Conservation (phyloP, 2,888 invertebrate species). For the Pseudoips prasinana region DNA sequence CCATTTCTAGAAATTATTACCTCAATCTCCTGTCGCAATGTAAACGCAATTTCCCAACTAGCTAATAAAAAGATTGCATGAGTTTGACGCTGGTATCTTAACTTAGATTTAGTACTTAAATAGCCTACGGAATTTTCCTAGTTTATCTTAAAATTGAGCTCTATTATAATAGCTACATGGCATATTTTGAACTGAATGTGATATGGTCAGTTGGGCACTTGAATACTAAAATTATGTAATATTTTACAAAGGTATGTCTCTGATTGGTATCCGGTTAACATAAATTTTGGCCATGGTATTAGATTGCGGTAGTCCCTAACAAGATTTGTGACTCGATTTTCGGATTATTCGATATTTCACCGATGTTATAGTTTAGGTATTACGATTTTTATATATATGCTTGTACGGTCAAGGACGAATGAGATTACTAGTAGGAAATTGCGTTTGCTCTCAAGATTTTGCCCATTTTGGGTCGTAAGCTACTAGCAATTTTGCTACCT, state of each 20-base stretch:
- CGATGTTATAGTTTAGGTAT: conserved; percentile 26
- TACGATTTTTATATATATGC: conserved; percentile 28
- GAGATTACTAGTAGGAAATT: too few species aligned
- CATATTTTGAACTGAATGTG: too few species aligned
- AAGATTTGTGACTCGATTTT: conserved; percentile 39
- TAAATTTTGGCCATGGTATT: conserved; percentile 36
- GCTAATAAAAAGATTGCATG: conserved; percentile 34
- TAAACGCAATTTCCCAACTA: conserved; percentile 32
- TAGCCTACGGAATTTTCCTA: too few species aligned
- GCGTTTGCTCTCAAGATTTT: too few species aligned
- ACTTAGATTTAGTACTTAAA: too few species aligned
- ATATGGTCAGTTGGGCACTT: too few species aligned
- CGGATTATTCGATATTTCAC: conserved; percentile 29
- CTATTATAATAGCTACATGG: too few species aligned
- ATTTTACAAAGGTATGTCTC: conserved; percentile 39
- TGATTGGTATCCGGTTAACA: conserved; percentile 46
- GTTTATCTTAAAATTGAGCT: too few species aligned
- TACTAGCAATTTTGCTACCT: too few species aligned
- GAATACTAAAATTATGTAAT: conserved; percentile 21
- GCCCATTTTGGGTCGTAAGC: too few species aligned
- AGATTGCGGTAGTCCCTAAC: conserved; percentile 34
- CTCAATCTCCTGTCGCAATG: conserved; percentile 6
- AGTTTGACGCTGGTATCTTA: conserved; percentile 23
- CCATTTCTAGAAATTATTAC: too few species aligned
- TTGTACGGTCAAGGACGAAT: too few species aligned